These are phyloP conservation scores for Ornithoptera priamus DNA, from an alignment of 2,888 invertebrate species.

Conservation along the genomic window DNA sequence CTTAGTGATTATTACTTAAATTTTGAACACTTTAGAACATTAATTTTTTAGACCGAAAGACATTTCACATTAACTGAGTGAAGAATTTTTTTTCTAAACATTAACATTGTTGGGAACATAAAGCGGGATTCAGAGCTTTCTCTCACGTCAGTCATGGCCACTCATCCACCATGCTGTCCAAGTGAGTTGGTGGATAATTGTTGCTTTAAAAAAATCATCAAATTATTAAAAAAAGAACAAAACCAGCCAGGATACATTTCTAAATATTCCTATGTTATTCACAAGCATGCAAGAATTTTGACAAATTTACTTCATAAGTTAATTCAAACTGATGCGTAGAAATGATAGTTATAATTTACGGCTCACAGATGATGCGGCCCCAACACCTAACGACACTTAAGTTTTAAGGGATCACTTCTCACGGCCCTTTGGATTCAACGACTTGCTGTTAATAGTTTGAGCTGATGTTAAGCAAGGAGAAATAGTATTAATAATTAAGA, in stretches of 20 bases:
- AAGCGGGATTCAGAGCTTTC: no score
- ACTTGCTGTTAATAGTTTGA: conserved; percentile 24
- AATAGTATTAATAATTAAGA: conserved; percentile 1
- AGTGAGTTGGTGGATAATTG: no score
- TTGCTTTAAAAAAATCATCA: neutral
- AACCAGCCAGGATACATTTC: neutral
- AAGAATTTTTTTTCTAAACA: neutral
- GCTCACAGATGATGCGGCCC: conserved; percentile 32
- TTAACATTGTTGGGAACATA: neutral
- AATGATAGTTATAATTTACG: conserved; percentile 23
- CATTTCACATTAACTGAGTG: neutral
- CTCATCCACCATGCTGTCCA: no score
- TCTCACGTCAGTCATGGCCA: no score
- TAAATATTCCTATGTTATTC: neutral
- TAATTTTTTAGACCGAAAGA: neutral
- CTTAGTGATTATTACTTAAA: conserved; percentile 15
- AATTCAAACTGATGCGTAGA: conserved; percentile 2
- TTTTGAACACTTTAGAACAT: neutral
- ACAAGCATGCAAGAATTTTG: conserved; percentile 1
- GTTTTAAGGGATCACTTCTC: conserved; percentile 21
- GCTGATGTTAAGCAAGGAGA: conserved; percentile 6
- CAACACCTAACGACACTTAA: conserved; percentile 40
- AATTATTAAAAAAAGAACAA: neutral
- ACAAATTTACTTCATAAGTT: conserved; percentile 6
- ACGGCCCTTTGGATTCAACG: conserved; percentile 17